Base-by-base conservation (phyloP, 2,888 invertebrate genomes). In the Pollenia angustigena region DNA sequence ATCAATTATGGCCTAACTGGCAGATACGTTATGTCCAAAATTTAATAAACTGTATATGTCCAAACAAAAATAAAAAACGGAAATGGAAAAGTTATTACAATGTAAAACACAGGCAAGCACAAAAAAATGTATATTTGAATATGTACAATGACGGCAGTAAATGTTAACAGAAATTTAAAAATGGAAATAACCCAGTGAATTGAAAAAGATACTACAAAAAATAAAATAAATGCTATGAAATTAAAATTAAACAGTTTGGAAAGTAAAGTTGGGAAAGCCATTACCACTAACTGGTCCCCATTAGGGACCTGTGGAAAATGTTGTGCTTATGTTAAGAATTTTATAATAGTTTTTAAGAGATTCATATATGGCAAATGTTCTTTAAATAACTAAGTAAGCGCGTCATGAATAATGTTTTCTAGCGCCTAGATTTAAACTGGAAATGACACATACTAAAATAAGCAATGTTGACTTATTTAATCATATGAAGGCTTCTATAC, bases 1-100 rank as follows among this genome's bases (percentile, higher is more conserved):
- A 80, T 80, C 80, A 80, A 52, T 62, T 71, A 80, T 16, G n/a
- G 46, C 18, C 54, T 40, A 40, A 56, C 16, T 50, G 40, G 9
- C 54, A 12, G 12, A 18, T 44, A 52, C 50, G 32, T 32, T 32
- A 46, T 64, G 54, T 23, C 40, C 64, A 18, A 72, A 64, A 56
- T 72, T 81, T 56, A 81, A 72, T 56, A 72, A 72, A 81, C 32
- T 18, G 0, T 16, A 40, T 46, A 4, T 48, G 48, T 18, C n/a
- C 40, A 14, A 56, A 72, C 23, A 2, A 40, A 18, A 60, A 52
- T 44, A 62, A 64, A 64, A 75, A 23, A 71, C 10, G 23, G 7
- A 54, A 32, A 62, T 54, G 42, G 32, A 71, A 60, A 54, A 52
- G 0, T 16, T 40, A 16, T 48, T 40, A 46, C 16, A 68, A n/a